These are phyloP conservation scores for Heliconius sara DNA, from an alignment of 2,888 invertebrate genomes.

Conservation along the genomic window DNA sequence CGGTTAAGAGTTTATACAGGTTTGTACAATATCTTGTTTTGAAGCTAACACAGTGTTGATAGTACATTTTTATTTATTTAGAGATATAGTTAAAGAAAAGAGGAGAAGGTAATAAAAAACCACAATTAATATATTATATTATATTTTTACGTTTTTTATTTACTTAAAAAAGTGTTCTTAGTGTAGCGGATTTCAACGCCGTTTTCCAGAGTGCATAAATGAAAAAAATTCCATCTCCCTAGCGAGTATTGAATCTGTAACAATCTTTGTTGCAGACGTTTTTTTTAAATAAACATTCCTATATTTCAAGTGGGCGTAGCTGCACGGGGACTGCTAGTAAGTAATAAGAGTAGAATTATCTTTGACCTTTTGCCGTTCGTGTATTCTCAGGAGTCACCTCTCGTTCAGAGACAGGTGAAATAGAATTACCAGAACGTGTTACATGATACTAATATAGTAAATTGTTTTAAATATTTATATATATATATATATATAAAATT, in stretches of 20 bases:
- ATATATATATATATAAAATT: too few species aligned
- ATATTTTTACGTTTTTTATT: too few species aligned
- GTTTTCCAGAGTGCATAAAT: too few species aligned
- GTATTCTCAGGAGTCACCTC: conserved; percentile 7
- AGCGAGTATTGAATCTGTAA: too few species aligned
- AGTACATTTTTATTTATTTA: background rate
- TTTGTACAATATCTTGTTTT: background rate
- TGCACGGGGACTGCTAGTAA: background rate
- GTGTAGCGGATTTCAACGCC: too few species aligned
- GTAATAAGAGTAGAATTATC: background rate
- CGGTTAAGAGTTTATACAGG: background rate
- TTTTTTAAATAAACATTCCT: too few species aligned
- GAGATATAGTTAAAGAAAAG: background rate
- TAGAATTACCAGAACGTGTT: conserved; percentile 14
- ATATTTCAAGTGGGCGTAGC: too few species aligned
- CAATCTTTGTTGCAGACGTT: too few species aligned
- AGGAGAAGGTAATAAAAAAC: background rate
- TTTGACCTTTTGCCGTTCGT: background rate
- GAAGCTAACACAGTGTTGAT: background rate
- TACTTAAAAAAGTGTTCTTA: too few species aligned
- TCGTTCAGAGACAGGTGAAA: conserved; percentile 9
- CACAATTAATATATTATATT: too few species aligned
- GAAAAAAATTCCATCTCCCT: too few species aligned
- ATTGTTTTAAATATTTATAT: background rate
- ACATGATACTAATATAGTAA: background rate